Evolutionary conservation across 2,888 invertebrate genomes (phyloP), one percentile per base, ranked within the genome.

Genomic region (Nycteola revayana): DNA sequence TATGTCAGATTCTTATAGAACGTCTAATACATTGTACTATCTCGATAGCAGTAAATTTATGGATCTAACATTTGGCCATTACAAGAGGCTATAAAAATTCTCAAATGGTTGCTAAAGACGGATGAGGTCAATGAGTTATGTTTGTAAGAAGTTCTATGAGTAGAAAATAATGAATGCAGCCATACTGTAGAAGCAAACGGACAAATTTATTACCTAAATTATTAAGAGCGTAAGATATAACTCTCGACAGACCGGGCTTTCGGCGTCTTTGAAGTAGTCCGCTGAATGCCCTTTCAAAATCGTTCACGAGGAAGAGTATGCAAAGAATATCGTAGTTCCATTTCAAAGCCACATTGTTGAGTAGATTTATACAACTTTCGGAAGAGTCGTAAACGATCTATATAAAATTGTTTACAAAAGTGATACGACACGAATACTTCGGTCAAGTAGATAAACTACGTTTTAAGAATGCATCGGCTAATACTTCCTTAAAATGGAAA

Each of bases 241-340:
- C 49, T 58, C 62, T 60, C 63, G 60, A n/a, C n/a, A n/a, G 60
- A 40, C 51, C 53, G 56, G 60, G 54, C 54, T 51, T 51, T 62
- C 62, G 63, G 61, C 37, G 49, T 38, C 54, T 70, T 67, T 65
- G 57, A 58, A 49, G 49, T 28, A 41, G 46, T 56, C 62, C 63
- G 61, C 58, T 56, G 42, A 47, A 51, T 53, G 65, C 47, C 61
- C 40, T 58, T 42, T 63, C 55, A 64, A 68, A 43, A 36, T 35
- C 24, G 44, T 45, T 38, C 44, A 40, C 42, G 43, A 37, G 32
- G 20, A 47, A 55, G 39, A 42, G 36, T 47, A 34, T 29, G 10
- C 31, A 27, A 7, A 25, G 26, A 36, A 36, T 32, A 32, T 29
- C 7, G 21, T 25, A 26, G 37, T 10, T 25, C 42, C 20, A 41